phyloP scores from a whole-genome alignment of 1,140 invertebrate species.

The Drosophila pallidifrons region DNA sequence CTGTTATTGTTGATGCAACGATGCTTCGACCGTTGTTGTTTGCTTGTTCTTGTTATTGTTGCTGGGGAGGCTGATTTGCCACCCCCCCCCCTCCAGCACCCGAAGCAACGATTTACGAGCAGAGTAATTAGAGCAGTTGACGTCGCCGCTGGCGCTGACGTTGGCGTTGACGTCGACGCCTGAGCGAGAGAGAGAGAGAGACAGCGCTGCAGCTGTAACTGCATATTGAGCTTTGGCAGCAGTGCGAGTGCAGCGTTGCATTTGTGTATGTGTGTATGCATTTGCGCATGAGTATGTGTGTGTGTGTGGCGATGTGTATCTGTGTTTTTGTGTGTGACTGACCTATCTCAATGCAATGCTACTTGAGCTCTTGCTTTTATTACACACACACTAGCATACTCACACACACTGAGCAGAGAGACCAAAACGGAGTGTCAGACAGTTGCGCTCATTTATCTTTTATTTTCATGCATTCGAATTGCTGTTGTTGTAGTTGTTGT shows the following conservation, averaged over 20 bases:
- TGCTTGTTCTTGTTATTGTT: slow-evolving; percentile 26
- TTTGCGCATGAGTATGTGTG: background rate
- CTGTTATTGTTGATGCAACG: slow-evolving; percentile 46
- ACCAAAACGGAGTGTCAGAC: slow-evolving; percentile 38
- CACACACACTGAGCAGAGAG: slow-evolving; percentile 26
- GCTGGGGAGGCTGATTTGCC: slow-evolving; percentile 22
- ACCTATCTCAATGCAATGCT: slow-evolving; percentile 84
- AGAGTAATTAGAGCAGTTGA: slow-evolving; percentile 71
- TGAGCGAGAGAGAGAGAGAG: background rate
- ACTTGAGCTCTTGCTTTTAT: slow-evolving; percentile 60
- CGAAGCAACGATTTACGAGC: slow-evolving; percentile 47
- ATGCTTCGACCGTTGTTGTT: slow-evolving; percentile 7
- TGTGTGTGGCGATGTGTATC: slow-evolving; percentile 33
- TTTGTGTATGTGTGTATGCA: slow-evolving; percentile 29
- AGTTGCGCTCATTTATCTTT: slow-evolving; percentile 77
- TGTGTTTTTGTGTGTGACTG: slow-evolving; percentile 75
- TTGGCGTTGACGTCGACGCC: slow-evolving; percentile 23
- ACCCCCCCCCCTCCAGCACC: slow-evolving; percentile 56
- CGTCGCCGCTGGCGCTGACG: slow-evolving; percentile 37
- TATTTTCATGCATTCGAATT: slow-evolving; percentile 64
- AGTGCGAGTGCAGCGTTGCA: slow-evolving; percentile 57
- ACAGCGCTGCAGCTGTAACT: slow-evolving; percentile 46
- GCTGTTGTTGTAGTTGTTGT: slow-evolving; percentile 41
- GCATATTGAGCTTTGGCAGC: slow-evolving; percentile 53
- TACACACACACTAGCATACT: slow-evolving; percentile 21